phyloP scores from a whole-genome alignment of 2,113 vertebrate species.

The Pluvialis apricaria region DNA sequence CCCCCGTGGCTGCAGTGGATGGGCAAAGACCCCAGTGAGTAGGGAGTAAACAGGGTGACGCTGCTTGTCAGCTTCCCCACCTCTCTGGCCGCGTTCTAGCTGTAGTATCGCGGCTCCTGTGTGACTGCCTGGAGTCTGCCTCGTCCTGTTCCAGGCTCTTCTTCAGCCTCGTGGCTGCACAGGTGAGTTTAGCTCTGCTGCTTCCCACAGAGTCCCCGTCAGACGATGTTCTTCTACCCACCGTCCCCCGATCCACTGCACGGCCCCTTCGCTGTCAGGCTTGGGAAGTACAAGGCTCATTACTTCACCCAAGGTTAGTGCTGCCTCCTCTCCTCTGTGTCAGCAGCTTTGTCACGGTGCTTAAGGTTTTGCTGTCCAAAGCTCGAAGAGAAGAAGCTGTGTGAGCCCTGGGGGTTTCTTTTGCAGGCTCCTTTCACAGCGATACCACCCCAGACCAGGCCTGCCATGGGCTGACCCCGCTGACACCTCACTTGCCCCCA shows the following conservation, averaged over 20 bases:
- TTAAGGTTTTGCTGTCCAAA: background rate
- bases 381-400: background rate
- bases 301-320: constrained; percentile 85
- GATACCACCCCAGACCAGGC: constrained; percentile 79
- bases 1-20: background rate
- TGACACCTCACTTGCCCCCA: constrained; percentile 79
- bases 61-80: background rate
- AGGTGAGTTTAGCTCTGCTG: background rate
- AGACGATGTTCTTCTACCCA: constrained; percentile 85
- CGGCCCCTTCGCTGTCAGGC: constrained; percentile 85
- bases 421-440: constrained; percentile 82
- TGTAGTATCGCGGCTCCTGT: background rate
- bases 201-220: constrained; percentile 78
- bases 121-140: background rate
- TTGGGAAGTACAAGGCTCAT: constrained; percentile 90
- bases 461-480: constrained; percentile 68
- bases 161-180: background rate
- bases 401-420: background rate
- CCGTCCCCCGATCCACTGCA: constrained; percentile 59
- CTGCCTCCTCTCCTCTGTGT: background rate
- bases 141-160: background rate
- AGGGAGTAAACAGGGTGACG: background rate
- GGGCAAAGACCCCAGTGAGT: background rate
- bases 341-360: background rate
- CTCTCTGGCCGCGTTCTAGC: background rate